Conservation (phyloP, 2,888 invertebrate species). For the Protonemura montana region DNA sequence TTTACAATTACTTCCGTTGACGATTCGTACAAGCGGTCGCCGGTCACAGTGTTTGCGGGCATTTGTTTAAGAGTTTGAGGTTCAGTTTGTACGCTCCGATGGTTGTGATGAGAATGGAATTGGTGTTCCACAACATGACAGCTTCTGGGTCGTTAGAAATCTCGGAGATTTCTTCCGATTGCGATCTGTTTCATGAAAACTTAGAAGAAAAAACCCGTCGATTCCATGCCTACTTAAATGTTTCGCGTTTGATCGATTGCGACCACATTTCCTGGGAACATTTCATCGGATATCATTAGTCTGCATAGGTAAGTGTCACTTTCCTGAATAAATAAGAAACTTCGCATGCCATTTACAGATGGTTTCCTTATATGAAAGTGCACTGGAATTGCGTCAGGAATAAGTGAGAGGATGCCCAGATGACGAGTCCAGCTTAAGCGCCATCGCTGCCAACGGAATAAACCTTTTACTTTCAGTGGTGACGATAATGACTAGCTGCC, state of each 20-base stretch:
- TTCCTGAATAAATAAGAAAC: not conserved
- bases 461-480: constrained; percentile 7
- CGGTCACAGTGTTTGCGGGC: not conserved
- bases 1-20: not conserved
- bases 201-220: not conserved
- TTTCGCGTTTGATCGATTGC: not conserved
- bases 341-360: not conserved
- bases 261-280: not conserved
- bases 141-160: not conserved
- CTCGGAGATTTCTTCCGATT: constrained; percentile 2
- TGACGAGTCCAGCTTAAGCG: not conserved
- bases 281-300: not conserved
- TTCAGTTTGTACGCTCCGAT: not conserved
- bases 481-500: not conserved
- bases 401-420: constrained; percentile 8
- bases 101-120: not conserved
- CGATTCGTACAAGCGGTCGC: not conserved
- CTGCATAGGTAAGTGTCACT: not conserved
- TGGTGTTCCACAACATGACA: not conserved
- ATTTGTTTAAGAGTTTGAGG: not conserved
- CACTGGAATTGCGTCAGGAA: constrained; percentile 12
- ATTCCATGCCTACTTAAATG: not conserved
- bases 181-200: not conserved
- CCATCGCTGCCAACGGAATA: not conserved
- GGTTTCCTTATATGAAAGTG: not conserved